Evolutionary conservation across 2,888 invertebrate species (phyloP), one percentile per base, ranked within the genome.

Genomic region (Patella depressa): DNA sequence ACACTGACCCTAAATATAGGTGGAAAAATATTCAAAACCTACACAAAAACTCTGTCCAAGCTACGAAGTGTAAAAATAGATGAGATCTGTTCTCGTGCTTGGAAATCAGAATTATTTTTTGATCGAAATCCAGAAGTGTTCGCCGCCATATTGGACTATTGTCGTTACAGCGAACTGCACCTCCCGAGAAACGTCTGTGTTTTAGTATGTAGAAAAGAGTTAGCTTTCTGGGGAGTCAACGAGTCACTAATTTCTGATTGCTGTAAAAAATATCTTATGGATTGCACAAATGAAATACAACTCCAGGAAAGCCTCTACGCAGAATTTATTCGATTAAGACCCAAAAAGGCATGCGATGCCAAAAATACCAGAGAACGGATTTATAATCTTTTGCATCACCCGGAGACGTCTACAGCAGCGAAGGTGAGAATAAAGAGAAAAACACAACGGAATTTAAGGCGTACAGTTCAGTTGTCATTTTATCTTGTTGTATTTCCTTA

Each of bases 51-150:
- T 11, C 65, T 78, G 15, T 19, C 34, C 24, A 71, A 45, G 17
- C 45, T 45, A 45, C 45, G 45, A 1, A 45, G 45, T 45, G 29
- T 72, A 7, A 71, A 71, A 3, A 57, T 53, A n/a, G 57, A 55
- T 15, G 24, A 53, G 15, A 55, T 78, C 24, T 45, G 29, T 3
- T 65, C 53, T 7, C 29, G 59, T 17, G 74, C 69, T 19, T 17
- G 53, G 24, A 11, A 45, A 17, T 19, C 74, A 45, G 83, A 84
- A 73, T 85, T 84, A 74, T 88, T 85, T 77, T 87, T 86, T 72
- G 88, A 88, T 78, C 77, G 87, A 72, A 87, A 87, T 75, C 86
- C 88, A 0, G 79, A 78, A 7, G 70, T 85, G 29, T 86, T 88
- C 79, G 75, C 71, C 15, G 83, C 78, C 55, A 83, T 88, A 45